Conservation (phyloP, 2,888 invertebrate genomes). For the Xylota segnis region DNA sequence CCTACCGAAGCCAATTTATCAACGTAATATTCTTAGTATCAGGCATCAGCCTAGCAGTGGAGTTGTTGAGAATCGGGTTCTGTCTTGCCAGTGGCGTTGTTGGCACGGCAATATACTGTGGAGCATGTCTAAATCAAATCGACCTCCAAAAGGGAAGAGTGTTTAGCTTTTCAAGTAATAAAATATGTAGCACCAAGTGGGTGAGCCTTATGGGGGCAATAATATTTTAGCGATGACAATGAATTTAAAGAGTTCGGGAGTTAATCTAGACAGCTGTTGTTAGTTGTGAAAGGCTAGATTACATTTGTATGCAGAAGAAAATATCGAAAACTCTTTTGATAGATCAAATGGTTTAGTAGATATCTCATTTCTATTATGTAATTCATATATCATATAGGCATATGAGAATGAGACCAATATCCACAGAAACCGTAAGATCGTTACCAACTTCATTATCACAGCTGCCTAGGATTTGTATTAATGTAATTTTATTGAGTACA, state of each 20-base stretch:
- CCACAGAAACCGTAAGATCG: too few relatives aligned
- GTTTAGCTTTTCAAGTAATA: constrained; percentile 12
- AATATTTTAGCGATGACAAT: constrained; percentile 57
- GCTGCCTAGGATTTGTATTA: too few relatives aligned
- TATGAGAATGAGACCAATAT: too few relatives aligned
- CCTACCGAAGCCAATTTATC: constrained; percentile 38
- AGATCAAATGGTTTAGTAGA: too few relatives aligned
- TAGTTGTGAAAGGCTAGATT: too few relatives aligned
- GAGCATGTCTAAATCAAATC: constrained; percentile 8
- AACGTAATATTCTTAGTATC: constrained; percentile 33
- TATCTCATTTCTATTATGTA: too few relatives aligned
- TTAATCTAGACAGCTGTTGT: too few relatives aligned
- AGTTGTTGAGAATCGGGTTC: not conserved
- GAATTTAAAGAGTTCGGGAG: constrained; percentile 36
- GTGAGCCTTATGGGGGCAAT: constrained; percentile 31
- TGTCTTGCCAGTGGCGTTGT: constrained; percentile 3
- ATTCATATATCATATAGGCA: too few relatives aligned
- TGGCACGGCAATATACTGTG: not conserved
- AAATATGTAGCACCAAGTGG: constrained; percentile 12
- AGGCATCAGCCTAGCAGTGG: not conserved
- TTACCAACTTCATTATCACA: too few relatives aligned
- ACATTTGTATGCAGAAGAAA: too few relatives aligned
- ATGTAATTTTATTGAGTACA: too few relatives aligned
- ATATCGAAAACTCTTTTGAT: too few relatives aligned
- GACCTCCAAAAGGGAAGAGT: not conserved